A percentile compares a stretch with the other conserved stretches of the same genome.
phyloP scores from a whole-genome alignment of 2,113 vertebrate genomes.

The Spea bombifrons region DNA sequence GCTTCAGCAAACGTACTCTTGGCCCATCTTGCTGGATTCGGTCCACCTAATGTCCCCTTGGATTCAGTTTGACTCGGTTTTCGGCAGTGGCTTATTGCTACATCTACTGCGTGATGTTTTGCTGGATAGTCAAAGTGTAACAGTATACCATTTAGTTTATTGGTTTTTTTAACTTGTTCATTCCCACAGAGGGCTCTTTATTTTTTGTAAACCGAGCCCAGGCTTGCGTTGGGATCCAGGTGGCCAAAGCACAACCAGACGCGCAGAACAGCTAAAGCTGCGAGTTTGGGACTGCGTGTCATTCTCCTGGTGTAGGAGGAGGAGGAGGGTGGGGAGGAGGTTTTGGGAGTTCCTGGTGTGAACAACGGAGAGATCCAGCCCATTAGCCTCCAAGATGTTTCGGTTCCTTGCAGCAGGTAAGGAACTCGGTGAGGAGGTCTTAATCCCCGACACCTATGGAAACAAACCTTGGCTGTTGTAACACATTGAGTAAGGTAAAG shows the following conservation, averaged over 20 bases:
- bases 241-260: background rate
- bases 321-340: constrained; percentile 13
- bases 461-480: background rate
- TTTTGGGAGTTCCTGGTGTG: constrained; percentile 20
- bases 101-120: no score
- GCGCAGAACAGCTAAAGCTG: constrained; percentile 24
- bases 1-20: no score
- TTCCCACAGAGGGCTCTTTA: no score
- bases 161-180: no score
- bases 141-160: no score
- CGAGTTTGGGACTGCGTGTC: constrained; percentile 12
- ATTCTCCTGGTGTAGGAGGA: constrained; percentile 36
- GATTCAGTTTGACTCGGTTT: no score
- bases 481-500: background rate
- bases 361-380: constrained; percentile 12
- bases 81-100: no score
- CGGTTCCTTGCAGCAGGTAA: constrained; percentile 41
- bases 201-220: no score
- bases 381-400: constrained; percentile 27
- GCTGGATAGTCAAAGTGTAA: no score
- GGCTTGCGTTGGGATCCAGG: background rate
- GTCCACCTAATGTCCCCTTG: no score
- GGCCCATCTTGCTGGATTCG: no score
- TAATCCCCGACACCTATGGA: background rate
- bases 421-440: background rate